These are phyloP conservation scores for Polylopha cassiicola DNA, from an alignment of 2,888 invertebrate species.

Conservation along the genomic window DNA sequence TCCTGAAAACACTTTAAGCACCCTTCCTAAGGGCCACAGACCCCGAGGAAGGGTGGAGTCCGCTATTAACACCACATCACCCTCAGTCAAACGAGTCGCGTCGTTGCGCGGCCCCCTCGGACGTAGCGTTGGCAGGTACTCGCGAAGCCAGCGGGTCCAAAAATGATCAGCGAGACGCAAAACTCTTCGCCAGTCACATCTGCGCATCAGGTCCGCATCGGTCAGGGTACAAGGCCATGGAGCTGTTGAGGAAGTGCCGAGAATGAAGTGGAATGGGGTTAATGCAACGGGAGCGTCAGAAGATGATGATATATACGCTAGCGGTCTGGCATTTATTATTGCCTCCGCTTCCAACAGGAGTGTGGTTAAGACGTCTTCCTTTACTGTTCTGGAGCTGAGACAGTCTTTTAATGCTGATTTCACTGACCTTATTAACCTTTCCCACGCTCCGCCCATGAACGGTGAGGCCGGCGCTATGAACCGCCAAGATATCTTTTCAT, in stretches of 20 bases:
- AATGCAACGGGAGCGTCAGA: conserved; percentile 2
- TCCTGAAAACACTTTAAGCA: conserved; percentile 2
- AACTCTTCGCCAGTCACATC: conserved; percentile 6
- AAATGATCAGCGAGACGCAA: conserved; percentile 7
- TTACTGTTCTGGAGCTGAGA: background rate
- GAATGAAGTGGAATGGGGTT: conserved; percentile 9
- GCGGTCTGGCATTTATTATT: conserved; percentile 2
- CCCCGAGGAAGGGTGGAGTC: conserved; percentile 7
- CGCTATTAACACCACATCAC: conserved; percentile 8
- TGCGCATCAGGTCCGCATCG: conserved; percentile 4
- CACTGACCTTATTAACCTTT: conserved; percentile 1
- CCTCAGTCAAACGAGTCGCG: background rate
- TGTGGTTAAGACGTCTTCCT: conserved; percentile 1
- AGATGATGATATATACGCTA: background rate
- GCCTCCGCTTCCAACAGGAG: conserved; percentile 5
- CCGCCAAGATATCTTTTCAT: background rate
- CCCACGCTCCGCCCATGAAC: conserved; percentile 8
- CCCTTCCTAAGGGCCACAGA: conserved; percentile 8
- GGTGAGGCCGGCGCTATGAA: conserved; percentile 5
- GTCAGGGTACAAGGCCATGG: conserved; percentile 1
- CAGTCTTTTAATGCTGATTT: background rate
- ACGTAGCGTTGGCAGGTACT: too few relatives aligned
- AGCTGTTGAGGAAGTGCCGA: conserved; percentile 1
- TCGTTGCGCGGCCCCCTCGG: too few relatives aligned
- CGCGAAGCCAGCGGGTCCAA: conserved; percentile 9